A percentile compares a stretch with the other conserved stretches of the same genome.
phyloP scores from a whole-genome alignment of 2,888 invertebrate species.

The Lasioglossum marginatum region DNA sequence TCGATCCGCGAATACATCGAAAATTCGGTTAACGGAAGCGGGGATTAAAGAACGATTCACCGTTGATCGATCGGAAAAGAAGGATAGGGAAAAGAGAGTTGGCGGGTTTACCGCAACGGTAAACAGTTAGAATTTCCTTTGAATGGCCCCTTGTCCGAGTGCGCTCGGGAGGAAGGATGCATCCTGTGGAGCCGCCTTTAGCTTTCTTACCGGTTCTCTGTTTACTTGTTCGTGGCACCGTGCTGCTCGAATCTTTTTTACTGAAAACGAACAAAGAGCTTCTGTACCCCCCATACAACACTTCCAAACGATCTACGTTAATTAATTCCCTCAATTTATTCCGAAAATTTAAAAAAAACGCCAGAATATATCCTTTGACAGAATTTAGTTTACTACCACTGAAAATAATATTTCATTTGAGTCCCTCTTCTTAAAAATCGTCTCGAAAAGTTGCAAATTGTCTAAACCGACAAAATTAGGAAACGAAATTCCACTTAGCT shows the following conservation, averaged over 20 bases:
- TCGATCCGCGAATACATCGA: background rate
- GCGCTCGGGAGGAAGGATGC: constrained; percentile 80
- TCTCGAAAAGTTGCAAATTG: too few species aligned
- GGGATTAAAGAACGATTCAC: constrained; percentile 33
- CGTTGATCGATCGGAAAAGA: constrained; percentile 41
- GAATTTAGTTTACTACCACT: too few species aligned
- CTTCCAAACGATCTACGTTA: background rate
- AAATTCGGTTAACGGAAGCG: background rate
- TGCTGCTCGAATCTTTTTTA: background rate
- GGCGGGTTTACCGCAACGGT: constrained; percentile 72
- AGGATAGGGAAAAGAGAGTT: constrained; percentile 48
- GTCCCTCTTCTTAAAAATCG: too few species aligned
- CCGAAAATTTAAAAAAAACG: background rate
- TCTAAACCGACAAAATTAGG: background rate
- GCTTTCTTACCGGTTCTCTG: constrained; percentile 57
- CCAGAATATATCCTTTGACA: too few species aligned
- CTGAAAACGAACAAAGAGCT: constrained; percentile 1
- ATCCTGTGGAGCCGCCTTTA: constrained; percentile 66
- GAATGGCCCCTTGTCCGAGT: constrained; percentile 80
- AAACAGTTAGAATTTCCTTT: constrained; percentile 78
- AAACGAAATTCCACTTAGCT: background rate
- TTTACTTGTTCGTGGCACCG: constrained; percentile 31
- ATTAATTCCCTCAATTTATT: background rate
- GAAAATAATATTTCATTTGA: too few species aligned
- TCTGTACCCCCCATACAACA: background rate